Evolutionary conservation across 1,140 invertebrate genomes (phyloP), one percentile per base, ranked within the genome.

Genomic region (Cotesia chilonis): DNA sequence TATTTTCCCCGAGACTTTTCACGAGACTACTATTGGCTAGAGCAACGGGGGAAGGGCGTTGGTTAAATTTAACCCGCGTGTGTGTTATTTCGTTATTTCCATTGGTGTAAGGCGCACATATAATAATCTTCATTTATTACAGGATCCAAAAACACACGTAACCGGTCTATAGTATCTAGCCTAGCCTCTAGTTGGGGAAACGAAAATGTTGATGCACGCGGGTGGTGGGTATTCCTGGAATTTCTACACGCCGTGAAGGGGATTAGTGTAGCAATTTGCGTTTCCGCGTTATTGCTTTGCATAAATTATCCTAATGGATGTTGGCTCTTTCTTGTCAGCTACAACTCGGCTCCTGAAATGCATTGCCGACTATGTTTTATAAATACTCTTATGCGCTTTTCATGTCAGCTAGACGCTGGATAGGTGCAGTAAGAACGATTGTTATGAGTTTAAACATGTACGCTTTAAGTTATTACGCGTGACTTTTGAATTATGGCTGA

Each of bases 221-320:
- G 9, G 20, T 38, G 28, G 20, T 36, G n/a, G 65, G 71, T 37
- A 72, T 72, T 68, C 55, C 36, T 59, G 65, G 71, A 68, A 72
- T 72, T 64, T 72, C 61, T 72, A 67, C 71, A 72, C 52, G 55
- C 35, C 35, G 51, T 55, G 64, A 65, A 71, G 51, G 64, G 54
- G 54, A 68, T 68, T 68, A 68, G 67, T 68, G 67, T 68, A 55
- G 67, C 67, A 68, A 68, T 68, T 68, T 68, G 54, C 55, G 54
- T 72, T 72, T 72, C 35, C 65, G 54, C 65, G 55, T 72, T 72
- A 72, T 72, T 72, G 71, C 71, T 38, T 65, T 72, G 71, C 64
- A 72, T 72, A 72, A 72, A 72, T 72, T 72, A 72, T 72, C 35
- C 55, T 72, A 72, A 72, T 72, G 64, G 71, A 68, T 67, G 71